Conservation (phyloP, 2,888 invertebrate genomes). For the Sericinus montela region DNA sequence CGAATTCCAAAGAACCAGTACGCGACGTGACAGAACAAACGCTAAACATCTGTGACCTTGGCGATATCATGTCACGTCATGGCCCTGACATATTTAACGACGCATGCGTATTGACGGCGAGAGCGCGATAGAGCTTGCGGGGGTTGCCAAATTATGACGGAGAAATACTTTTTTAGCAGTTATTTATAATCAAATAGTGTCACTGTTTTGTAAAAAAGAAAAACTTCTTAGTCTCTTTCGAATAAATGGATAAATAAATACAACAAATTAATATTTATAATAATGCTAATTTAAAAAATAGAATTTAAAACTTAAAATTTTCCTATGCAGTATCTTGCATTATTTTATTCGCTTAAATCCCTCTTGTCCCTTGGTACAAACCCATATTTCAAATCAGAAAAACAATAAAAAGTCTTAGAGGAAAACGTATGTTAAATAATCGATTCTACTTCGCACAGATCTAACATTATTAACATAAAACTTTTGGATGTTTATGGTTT, state of each 20-base stretch:
- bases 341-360: no score
- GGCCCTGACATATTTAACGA: slow-evolving; percentile 63
- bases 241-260: no score
- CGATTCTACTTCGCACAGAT: no score
- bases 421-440: no score
- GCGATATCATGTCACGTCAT: slow-evolving; percentile 40
- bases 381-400: no score
- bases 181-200: slow-evolving; percentile 4
- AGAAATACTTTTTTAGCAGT: background rate
- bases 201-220: background rate
- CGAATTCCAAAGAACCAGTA: slow-evolving; percentile 30
- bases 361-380: no score
- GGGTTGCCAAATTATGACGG: slow-evolving; percentile 44
- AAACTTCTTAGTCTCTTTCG: no score
- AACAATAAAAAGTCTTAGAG: no score
- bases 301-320: slow-evolving; percentile 5
- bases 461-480: no score
- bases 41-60: slow-evolving; percentile 71
- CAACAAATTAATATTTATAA: no score
- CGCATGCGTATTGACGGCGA: slow-evolving; percentile 52
- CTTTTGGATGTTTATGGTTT: no score
- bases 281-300: no score
- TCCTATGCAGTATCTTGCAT: slow-evolving; percentile 80
- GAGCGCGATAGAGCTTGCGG: slow-evolving; percentile 1
- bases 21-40: slow-evolving; percentile 30